Percentiles rank a stretch among this genome's conserved stretches.
These are phyloP conservation scores for Pteropus rufus DNA, from an alignment of 2,797 vertebrate genomes.

Conservation along the genomic window DNA sequence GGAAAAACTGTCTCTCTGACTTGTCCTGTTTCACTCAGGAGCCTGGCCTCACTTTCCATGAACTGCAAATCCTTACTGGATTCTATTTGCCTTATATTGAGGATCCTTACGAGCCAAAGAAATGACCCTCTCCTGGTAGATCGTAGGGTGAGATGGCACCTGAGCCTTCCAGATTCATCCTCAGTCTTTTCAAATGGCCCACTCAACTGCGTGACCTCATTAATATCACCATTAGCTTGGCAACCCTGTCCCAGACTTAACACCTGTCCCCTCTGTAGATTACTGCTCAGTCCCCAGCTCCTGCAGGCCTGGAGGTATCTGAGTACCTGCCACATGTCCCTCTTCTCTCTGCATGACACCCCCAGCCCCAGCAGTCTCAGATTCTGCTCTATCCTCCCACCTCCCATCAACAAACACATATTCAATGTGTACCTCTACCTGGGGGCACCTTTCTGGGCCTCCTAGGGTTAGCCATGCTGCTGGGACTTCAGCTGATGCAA, in stretches of 20 bases:
- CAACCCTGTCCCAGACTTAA: not conserved
- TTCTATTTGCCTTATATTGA: not conserved
- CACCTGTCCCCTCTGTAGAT: too few species aligned
- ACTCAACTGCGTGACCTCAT: not conserved
- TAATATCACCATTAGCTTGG: rapidly evolving
- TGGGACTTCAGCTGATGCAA: not conserved
- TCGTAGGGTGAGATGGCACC: too few species aligned
- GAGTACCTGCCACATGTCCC: not conserved
- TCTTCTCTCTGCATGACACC: not conserved
- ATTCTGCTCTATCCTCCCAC: not conserved
- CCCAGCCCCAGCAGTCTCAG: not conserved
- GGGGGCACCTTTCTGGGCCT: not conserved
- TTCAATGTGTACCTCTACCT: not conserved
- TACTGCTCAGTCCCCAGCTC: not conserved
- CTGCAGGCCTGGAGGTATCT: not conserved
- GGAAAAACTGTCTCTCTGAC: not conserved
- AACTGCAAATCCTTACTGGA: not conserved
- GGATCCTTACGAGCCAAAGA: not conserved
- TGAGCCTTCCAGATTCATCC: not conserved
- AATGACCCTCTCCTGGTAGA: not conserved
- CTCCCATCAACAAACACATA: not conserved
- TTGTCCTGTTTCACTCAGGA: not conserved
- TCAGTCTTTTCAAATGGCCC: not conserved
- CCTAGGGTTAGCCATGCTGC: not conserved
- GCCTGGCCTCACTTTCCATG: not conserved